Conservation (phyloP, 2,797 vertebrate genomes). For the Alfaro cultratus region DNA sequence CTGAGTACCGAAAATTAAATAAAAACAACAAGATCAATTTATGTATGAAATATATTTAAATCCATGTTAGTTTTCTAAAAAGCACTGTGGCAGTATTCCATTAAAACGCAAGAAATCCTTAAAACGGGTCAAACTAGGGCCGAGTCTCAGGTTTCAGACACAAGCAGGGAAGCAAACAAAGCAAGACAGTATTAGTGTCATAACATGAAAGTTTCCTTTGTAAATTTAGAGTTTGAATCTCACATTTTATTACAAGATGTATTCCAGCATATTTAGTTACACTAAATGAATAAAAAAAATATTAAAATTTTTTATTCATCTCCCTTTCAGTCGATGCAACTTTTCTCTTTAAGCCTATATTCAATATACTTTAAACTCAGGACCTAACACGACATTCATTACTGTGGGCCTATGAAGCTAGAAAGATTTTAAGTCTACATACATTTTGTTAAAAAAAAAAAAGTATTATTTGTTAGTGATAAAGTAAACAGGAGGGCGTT, state of each 20-base stretch:
- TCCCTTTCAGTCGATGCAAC: background rate
- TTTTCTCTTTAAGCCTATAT: background rate
- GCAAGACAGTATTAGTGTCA: background rate
- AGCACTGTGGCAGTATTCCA: background rate
- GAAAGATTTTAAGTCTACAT: background rate
- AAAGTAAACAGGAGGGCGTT: conserved; percentile 11
- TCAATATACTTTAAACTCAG: background rate
- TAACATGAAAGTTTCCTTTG: background rate
- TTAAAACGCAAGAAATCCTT: background rate
- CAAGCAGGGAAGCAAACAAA: background rate
- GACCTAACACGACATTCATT: background rate
- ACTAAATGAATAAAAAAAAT: background rate
- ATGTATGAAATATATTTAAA: background rate
- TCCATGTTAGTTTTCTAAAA: background rate
- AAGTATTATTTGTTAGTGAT: background rate
- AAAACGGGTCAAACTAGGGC: background rate
- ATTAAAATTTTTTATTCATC: background rate
- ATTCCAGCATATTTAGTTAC: background rate
- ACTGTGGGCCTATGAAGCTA: background rate
- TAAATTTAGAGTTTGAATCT: background rate
- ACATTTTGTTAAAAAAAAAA: background rate
- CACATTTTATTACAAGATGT: background rate
- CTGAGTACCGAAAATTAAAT: background rate
- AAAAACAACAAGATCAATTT: background rate
- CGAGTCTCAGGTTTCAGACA: background rate